Percentiles rank a stretch among this genome's conserved stretches.
phyloP scores from a whole-genome alignment of 1,140 invertebrate genomes.

The Aphidius gifuensis region DNA sequence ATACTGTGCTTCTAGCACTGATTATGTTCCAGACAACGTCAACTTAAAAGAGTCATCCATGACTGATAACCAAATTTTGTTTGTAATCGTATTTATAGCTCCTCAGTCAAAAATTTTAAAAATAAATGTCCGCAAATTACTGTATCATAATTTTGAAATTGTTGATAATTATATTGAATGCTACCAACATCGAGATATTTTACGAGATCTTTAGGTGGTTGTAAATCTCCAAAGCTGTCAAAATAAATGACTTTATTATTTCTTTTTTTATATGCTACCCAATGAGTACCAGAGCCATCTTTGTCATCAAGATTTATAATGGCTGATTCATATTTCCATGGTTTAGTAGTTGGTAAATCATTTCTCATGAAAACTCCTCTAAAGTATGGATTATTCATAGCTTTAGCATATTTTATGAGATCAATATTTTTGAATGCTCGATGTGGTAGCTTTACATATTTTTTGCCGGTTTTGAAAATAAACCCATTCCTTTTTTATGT shows the following conservation, averaged over 20 bases:
- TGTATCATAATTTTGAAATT: constrained; percentile 17
- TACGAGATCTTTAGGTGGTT: background rate
- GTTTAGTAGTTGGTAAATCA: too few relatives aligned
- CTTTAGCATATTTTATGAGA: constrained; percentile 25
- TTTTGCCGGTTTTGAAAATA: constrained; percentile 14
- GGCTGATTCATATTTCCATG: constrained; percentile 3
- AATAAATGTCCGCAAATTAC: constrained; percentile 21
- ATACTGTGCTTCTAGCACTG: too few relatives aligned
- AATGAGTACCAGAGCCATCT: constrained; percentile 36
- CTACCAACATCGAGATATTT: constrained; percentile 11
- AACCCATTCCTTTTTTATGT: constrained; percentile 38
- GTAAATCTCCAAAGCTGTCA: constrained; percentile 8
- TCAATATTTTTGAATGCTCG: constrained; percentile 32
- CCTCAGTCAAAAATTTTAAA: constrained; percentile 11
- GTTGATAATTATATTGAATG: background rate
- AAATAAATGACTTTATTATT: constrained; percentile 24
- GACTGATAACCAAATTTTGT: background rate
- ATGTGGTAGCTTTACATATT: background rate
- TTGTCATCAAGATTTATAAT: constrained; percentile 38
- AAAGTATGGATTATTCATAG: too few relatives aligned
- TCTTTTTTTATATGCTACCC: constrained; percentile 38
- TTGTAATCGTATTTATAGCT: background rate
- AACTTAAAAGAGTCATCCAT: constrained; percentile 16
- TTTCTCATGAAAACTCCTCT: too few relatives aligned
- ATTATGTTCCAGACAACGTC: constrained; percentile 8